Base-by-base conservation (phyloP, 2,888 invertebrate species). In the Drosophila paracracens region DNA sequence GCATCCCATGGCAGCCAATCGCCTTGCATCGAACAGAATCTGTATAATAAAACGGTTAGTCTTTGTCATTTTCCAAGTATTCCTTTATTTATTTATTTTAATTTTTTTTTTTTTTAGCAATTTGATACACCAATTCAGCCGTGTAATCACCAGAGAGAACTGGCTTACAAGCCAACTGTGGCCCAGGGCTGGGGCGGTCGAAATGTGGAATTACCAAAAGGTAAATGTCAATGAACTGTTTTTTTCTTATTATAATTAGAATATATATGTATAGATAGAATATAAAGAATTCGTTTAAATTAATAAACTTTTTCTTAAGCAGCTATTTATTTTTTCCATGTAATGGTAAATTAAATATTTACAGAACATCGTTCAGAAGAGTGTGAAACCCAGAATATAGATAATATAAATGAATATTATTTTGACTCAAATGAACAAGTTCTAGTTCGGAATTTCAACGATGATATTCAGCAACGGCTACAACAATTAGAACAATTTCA, bases 181-280 rank as follows among this genome's bases (percentile, higher is more conserved):
- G 91, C 93, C n/a, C 93, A 93, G 66, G 93, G 93, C 36, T 93
- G 93, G 93, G 92, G 91, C 68, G 91, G 93, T 38, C 92, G 92
- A n/a, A 90, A 86, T 74, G 84, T 92, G 57, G 82, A 89, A 63
- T 79, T 93, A 56, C 93, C 93, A 31, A 92, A 86, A 88, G 93
- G 93, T 93, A 83, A 83, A 8, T 29, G 10, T 13, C 8, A 18
- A 50, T 33, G 13, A 53, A 7, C 11, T 4, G 8, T 31, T 13
- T 35, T 10, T 13, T 8, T 16, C 16, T 13, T 21, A 35, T 16
- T 57, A 21, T 10, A 33, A 27, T 50, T 27, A 29, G 6, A 51
- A 5, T 11, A 25, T 2, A 4, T 46, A 18, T 33, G 10, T 18
- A 8, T 6, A 18, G 6, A 2, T 51, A 51, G 29, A 18, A 10